These are phyloP conservation scores for Dynastes grantii DNA, from an alignment of 2,888 invertebrate genomes.

Conservation along the genomic window DNA sequence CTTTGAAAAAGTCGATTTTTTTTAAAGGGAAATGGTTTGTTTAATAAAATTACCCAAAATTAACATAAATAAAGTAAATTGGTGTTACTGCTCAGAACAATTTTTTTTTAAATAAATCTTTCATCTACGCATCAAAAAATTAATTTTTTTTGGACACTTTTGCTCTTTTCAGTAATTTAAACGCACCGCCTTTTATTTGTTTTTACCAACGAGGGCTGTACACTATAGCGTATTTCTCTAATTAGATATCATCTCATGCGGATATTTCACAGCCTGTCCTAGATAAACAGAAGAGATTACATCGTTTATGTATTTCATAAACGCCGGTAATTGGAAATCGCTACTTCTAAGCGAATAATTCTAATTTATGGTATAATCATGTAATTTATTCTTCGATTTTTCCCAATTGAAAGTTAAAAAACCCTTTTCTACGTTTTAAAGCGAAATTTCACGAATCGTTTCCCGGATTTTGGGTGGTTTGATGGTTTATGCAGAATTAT, in stretches of 20 bases:
- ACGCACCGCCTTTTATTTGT: background rate
- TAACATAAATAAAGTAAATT: no score
- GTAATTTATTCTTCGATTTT: background rate
- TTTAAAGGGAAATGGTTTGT: no score
- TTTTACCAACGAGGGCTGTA: background rate
- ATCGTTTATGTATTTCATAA: constrained; percentile 5
- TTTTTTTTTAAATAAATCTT: background rate
- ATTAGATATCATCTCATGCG: constrained; percentile 12
- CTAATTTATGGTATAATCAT: background rate
- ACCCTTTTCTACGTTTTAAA: no score
- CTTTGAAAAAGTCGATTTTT: no score
- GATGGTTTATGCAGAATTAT: background rate
- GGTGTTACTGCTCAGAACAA: no score
- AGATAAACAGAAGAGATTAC: background rate
- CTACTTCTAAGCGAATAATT: background rate
- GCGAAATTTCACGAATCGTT: constrained; percentile 12
- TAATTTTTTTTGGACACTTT: background rate
- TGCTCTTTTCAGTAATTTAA: background rate
- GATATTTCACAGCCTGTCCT: constrained; percentile 1
- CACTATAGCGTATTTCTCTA: background rate
- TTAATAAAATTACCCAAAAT: no score
- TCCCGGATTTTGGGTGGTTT: no score
- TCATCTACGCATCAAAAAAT: background rate
- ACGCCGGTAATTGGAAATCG: constrained; percentile 24
- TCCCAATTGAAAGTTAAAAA: no score